Evolutionary conservation across 2,113 vertebrate species (phyloP), one percentile per base, ranked within the genome.

Genomic region (Protobothrops mucrosquamatus): DNA sequence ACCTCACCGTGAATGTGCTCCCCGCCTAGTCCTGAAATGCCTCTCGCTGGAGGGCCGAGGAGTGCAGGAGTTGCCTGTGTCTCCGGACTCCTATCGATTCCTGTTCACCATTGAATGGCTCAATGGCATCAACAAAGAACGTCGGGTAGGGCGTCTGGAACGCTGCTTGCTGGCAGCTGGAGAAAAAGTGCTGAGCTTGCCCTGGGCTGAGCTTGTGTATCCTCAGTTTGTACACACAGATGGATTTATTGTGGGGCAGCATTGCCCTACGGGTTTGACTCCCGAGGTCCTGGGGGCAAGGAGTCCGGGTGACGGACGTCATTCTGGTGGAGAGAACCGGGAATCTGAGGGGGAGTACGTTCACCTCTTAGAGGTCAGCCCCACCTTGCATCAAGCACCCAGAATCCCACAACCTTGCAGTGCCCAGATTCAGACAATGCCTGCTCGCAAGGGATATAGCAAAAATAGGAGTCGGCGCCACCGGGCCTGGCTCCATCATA

Each of bases 81-180:
- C 98, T 1, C 97, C 98, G 94, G 98, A 98, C 24, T 98, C 98
- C 95, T 98, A 98, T 94, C 97, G 98, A 10, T 98, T 99, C 56
- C 97, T 99, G 14, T 99, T 99, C 96, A 99, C 98, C 90, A 98
- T 98, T 0, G 98, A 99, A 97, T 99, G 99, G 98, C 97, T 99
- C 74, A 98, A 99, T 92, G 97, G 98, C 48, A 92, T 99, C 96
- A 99, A 99, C 96, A 98, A 98, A 94, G 98, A 99, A 92, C 97
- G 98, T 1, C 98, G 98, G 18, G 97, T 97, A 91, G 98, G 98
- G 29, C 97, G 96, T 57, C 98, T 99, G 43, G 98, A 98, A 92
- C 98, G 98, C 69, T 99, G 98, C 95, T 98, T 99, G 64, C 97
- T 98, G 92, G 98, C 98, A 22, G 98, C 98, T 0, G 98, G 98